Base-by-base conservation (phyloP, 2,888 invertebrate species). In the Macaria notata region DNA sequence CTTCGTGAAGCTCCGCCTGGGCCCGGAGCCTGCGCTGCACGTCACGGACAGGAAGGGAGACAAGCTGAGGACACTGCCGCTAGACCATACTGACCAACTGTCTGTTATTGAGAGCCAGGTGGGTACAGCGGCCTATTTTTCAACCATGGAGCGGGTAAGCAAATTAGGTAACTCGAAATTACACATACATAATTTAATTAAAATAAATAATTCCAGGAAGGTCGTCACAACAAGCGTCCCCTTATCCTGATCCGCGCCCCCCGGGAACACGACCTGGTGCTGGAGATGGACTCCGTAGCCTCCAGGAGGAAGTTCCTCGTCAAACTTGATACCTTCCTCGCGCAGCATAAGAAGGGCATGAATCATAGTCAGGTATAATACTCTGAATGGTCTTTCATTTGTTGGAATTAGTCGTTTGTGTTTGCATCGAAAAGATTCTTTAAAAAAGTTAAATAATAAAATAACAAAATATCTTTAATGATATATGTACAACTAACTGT, bases 11-110 rank as follows among this genome's bases (percentile, higher is more conserved):
- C 93, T 98, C 0, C 95, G 97, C 66, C 95, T 98, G 70, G 98
- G 98, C 0, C 97, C 98, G 0, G 98, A 98, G 78, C 93, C 96
- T 0, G 95, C 96, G 0, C 92, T 98, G 9, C 95, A 97, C 70
- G 96, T 97, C 1, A 95, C 98, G 0, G 97, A 98, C 71, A 92
- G 98, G 6, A 98, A 98, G 78, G 98, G 98, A 0, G 98, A 98
- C 76, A 97, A 97, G 70, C 84, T 98, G 36, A 92, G 98, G 9
- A 96, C 95, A 0, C 94, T 98, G 48, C 95, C 95, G 50, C 93
- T 98, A 53, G 94, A 94, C 68, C 94, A 94, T 59, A 93, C 95
- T 0, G 96, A 97, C 49, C 93, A 95, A 8, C 92, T 98, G 0
- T 94, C 95, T n/a, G 95, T 98, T 31, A 95, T 98, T 73, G 96